phyloP scores from a whole-genome alignment of 2,113 vertebrate species.

The Clarias macrocephalus region DNA sequence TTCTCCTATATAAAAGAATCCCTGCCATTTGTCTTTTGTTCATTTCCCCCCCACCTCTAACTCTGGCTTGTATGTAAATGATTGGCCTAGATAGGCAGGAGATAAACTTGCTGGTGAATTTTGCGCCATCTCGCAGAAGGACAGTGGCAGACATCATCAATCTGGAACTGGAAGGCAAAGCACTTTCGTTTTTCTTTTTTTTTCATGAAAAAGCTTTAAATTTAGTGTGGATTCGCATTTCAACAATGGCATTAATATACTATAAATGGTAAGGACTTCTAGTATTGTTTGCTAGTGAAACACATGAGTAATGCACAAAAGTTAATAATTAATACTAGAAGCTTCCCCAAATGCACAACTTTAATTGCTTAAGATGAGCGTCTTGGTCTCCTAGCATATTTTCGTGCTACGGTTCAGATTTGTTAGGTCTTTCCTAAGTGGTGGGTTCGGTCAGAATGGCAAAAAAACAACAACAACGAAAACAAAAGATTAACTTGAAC shows the following conservation, averaged over 20 bases:
- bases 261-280: background rate
- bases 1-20: conserved; percentile 49
- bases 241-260: background rate
- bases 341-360: conserved; percentile 10
- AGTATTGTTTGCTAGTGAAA: background rate
- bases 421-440: background rate
- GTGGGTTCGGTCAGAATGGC: background rate
- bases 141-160: background rate
- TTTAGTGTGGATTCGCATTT: conserved; percentile 8
- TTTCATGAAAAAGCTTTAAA: conserved; percentile 11
- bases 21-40: conserved; percentile 47
- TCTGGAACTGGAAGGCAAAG: background rate
- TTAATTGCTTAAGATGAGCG: conserved; percentile 1
- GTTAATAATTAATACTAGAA: conserved; percentile 12
- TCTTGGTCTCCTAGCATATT: background rate
- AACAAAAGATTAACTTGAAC: background rate
- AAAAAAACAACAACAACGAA: background rate
- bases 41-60: background rate
- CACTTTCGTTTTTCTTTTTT: background rate
- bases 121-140: background rate
- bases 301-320: conserved; percentile 1
- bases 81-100: conserved; percentile 54
- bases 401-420: background rate
- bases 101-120: conserved; percentile 45
- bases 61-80: conserved; percentile 56